Percentiles rank a stretch among this genome's conserved stretches.
Conservation (phyloP, 2,888 invertebrate species). For the Pristionchus entomophagus region DNA sequence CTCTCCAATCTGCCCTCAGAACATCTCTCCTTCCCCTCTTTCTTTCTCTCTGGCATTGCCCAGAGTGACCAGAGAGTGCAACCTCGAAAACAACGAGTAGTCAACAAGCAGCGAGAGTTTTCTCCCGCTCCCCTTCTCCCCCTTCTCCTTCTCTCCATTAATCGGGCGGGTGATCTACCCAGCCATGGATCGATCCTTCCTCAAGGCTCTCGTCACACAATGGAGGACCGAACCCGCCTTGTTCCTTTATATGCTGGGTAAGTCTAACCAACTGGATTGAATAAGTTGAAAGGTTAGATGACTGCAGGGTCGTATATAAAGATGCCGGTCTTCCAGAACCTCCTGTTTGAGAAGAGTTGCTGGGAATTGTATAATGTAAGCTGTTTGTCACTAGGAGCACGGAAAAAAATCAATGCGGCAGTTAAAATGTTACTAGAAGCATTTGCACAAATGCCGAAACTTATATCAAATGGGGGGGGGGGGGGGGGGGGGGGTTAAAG, state of each 20-base stretch:
- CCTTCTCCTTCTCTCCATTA: not conserved
- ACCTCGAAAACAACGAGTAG: slow-evolving; percentile 15
- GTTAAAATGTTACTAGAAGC: not conserved
- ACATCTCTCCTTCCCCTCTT: not conserved
- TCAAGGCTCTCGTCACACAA: not conserved
- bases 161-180: not conserved
- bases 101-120: not conserved
- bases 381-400: not conserved
- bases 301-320: slow-evolving; percentile 39
- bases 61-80: not conserved
- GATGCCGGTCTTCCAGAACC: slow-evolving; percentile 48
- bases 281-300: too few relatives aligned
- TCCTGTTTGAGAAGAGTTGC: slow-evolving; percentile 48
- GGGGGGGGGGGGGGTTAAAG: too few relatives aligned
- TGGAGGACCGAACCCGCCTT: slow-evolving; percentile 47
- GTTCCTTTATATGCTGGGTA: slow-evolving; percentile 43
- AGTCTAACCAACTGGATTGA: too few relatives aligned
- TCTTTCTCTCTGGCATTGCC: slow-evolving; percentile 13
- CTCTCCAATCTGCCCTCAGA: not conserved
- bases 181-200: slow-evolving; percentile 30
- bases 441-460: not conserved
- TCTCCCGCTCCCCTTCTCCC: not conserved
- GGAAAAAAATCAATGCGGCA: too few relatives aligned
- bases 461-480: not conserved
- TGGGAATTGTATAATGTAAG: slow-evolving; percentile 35